Evolutionary conservation across 1,140 invertebrate genomes (phyloP), one percentile per base, ranked within the genome.

Genomic region (Chironomus striatipennis): DNA sequence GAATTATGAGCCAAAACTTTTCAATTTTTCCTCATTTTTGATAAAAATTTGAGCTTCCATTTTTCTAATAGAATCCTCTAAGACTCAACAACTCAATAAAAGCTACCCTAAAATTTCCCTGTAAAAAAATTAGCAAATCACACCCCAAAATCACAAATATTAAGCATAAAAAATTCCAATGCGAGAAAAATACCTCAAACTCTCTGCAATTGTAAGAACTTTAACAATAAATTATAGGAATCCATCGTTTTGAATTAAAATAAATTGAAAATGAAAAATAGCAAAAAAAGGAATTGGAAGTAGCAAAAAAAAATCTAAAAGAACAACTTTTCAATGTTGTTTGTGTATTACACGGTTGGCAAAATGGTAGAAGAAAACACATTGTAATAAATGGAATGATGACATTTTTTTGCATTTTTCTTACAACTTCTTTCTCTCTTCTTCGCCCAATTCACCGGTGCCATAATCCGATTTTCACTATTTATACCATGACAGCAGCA

Each of bases 151-250:
- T 34, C 24, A 34, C 24, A 34, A 34, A 34, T 5, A 34, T 34
- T 34, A 34, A 34, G 5, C 1, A 34, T 2, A 2, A 2, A 34
- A 34, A 34, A 2, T 34, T 34, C 24, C 1, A 34, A 34, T 34
- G 1, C 24, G 1, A 34, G 1, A 34, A 34, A 34, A 34, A 34
- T 34, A 34, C 24, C 24, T 34, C 24, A 34, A 1, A 34, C n/a
- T 34, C 24, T 34, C 24, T 34, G 5, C 24, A 34, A 34, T 34
- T 34, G 24, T 34, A 34, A 34, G 24, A 57, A 57, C 47, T 57
- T 57, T 57, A 57, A n/a, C 47, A n/a, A 57, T 57, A 57, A 57
- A 57, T 57, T 57, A 57, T 57, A 57, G 47, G n/a, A 57, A 57
- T 57, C 47, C 47, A 57, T 57, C 47, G 47, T 57, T 57, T 57